phyloP scores from a whole-genome alignment of 2,888 invertebrate genomes.

The Standfussiana lucernea region DNA sequence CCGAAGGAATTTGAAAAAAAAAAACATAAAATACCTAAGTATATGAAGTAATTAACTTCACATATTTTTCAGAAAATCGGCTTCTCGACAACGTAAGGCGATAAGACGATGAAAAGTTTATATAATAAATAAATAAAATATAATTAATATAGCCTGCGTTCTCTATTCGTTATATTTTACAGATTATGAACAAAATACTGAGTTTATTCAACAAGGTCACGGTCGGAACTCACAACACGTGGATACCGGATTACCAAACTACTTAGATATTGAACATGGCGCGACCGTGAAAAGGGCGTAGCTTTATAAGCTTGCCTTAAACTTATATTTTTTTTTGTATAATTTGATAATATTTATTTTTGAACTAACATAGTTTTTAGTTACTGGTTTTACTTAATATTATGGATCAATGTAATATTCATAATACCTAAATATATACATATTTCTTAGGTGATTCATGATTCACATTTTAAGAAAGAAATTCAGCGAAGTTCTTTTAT shows the following conservation, averaged over 20 bases:
- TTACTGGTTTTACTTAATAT: neutral
- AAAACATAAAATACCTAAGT: too few species aligned
- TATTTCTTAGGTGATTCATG: neutral
- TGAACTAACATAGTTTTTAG: neutral
- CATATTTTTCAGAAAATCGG: too few species aligned
- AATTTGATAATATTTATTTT: neutral
- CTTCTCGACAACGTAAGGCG: too few species aligned
- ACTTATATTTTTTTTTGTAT: neutral
- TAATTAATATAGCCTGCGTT: neutral
- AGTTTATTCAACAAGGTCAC: slow-evolving; percentile 30
- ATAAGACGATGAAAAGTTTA: too few species aligned
- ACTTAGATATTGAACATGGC: slow-evolving; percentile 6
- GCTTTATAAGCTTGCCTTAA: too few species aligned
- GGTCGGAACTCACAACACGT: neutral
- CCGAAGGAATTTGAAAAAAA: neutral
- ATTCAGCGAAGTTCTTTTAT: neutral
- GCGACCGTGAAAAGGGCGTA: neutral
- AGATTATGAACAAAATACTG: slow-evolving; percentile 32
- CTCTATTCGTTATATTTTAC: slow-evolving; percentile 2
- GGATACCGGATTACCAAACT: neutral
- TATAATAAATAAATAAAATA: neutral
- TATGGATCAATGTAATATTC: neutral
- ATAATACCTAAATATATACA: neutral
- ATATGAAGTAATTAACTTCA: too few species aligned
- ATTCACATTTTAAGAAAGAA: neutral